Base-by-base conservation (phyloP, 2,888 invertebrate species). In the Exocentrus adspersus region DNA sequence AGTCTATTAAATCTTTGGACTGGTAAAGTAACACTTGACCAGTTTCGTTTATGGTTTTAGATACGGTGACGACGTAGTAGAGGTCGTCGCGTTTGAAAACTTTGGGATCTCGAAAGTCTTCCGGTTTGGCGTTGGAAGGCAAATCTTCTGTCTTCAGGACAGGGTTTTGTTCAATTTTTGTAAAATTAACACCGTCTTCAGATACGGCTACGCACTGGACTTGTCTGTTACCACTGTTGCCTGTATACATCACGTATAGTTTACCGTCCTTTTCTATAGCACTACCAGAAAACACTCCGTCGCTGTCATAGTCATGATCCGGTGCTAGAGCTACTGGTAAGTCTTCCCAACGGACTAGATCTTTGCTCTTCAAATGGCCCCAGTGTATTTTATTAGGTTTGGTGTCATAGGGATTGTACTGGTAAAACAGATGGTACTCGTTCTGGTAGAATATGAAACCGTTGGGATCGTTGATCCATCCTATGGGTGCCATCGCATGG, bases 381-480 rank as follows among this genome's bases (percentile, higher is more conserved):
- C 87, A 87, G 63, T 84, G 82, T 37, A 84, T 85, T 9, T 74
- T 73, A 2, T 65, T 64, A 14, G 76, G 77, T 1, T 83, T 81
- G 1, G 83, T 82, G 24, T 78, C 79, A 1, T 79, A 51, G 0
- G 86, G 86, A 64, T 86, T 84, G 69, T 82, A 80, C 72, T 87
- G 87, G 69, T 84, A 87, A 65, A 85, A 86, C 2, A 86, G 71
- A 67, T 87, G 86, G 65, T 84, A 87, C 16, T 80, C 78, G 1
- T 78, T 75, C 3, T 79, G 71, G 64, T 74, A 84, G 41, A 77
- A 65, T 54, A 84, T 79, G 64, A 87, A 84, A 3, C 87, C 87
- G 59, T 87, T 87, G 0, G 87, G 87, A 59, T 87, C 86, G 70
- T 86, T 87, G 79, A 86, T 84, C 86, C 86, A 87, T 42, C 85